A percentile compares a stretch with the other conserved stretches of the same genome.
Conservation (phyloP, 92 coral and sea anemone genomes). For the Plumapathes pennacea region DNA sequence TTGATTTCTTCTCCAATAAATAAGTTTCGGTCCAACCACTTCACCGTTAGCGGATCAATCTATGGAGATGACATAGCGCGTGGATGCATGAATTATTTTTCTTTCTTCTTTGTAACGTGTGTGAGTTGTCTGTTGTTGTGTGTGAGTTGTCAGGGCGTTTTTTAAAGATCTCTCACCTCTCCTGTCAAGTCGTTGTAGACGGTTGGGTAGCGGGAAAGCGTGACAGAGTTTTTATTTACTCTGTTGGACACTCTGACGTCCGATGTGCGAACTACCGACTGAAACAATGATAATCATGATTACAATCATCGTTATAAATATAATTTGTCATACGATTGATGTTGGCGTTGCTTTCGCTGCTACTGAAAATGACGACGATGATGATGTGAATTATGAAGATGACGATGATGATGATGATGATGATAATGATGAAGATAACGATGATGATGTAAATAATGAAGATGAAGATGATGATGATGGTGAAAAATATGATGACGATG, state of each 20-base stretch:
- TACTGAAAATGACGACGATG: neutral
- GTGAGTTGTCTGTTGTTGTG: neutral
- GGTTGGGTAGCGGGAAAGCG: constrained; percentile 79
- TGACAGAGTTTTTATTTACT: constrained; percentile 89
- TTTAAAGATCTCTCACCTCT: constrained; percentile 51
- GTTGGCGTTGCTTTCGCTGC: too few species aligned
- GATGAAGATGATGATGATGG: neutral
- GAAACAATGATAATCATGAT: constrained; percentile 1
- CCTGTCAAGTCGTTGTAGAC: constrained; percentile 95
- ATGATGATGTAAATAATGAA: too few species aligned
- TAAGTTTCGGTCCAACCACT: constrained; percentile 94
- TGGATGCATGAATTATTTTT: too few species aligned
- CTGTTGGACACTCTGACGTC: constrained; percentile 97
- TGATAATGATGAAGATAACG: too few species aligned
- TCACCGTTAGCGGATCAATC: constrained; percentile 89
- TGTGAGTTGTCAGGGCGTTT: neutral
- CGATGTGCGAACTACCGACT: constrained; percentile 96
- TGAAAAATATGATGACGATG: neutral
- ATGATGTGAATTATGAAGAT: neutral
- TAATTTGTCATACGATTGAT: too few species aligned
- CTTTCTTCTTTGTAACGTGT: neutral
- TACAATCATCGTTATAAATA: neutral
- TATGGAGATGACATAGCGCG: too few species aligned
- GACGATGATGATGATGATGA: neutral
- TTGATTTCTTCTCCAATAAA: constrained; percentile 96